Evolutionary conservation across 2,888 invertebrate species (phyloP).

Genomic region (Chesias legatella): DNA sequence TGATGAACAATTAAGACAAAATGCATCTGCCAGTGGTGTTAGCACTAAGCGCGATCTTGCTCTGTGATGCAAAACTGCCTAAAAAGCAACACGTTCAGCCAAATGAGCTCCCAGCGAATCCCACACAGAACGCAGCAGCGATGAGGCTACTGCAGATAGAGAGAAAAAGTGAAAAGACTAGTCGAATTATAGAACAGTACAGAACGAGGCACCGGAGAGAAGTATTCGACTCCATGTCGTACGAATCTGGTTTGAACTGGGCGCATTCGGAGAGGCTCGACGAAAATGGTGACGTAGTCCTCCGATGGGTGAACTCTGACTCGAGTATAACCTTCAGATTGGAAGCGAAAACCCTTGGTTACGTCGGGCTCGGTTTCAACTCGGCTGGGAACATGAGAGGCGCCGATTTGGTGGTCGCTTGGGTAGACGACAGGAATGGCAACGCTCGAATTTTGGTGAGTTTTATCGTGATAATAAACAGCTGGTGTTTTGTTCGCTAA

Average conservation of each 20-base stretch:
- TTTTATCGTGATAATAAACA: conserved; percentile 47
- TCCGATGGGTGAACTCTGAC: conserved; percentile 88
- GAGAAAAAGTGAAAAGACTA: conserved; percentile 60
- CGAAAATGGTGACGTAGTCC: conserved; percentile 73
- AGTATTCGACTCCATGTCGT: conserved; percentile 68
- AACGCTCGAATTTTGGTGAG: conserved; percentile 90
- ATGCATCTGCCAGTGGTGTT: conserved; percentile 64
- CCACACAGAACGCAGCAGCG: conserved; percentile 52
- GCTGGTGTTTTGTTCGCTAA: conserved; percentile 40
- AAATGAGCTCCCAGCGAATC: conserved; percentile 58
- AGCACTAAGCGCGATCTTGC: conserved; percentile 57
- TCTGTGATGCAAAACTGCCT: conserved; percentile 69
- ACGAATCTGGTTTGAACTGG: conserved; percentile 75
- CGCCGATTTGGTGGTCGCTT: conserved; percentile 93
- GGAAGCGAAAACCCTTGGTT: conserved; percentile 91
- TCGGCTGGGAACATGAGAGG: conserved; percentile 88
- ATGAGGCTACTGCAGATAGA: conserved; percentile 52
- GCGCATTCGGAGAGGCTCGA: conserved; percentile 80
- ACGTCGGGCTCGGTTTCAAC: conserved; percentile 93
- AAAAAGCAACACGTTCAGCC: conserved; percentile 51
- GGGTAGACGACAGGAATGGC: conserved; percentile 87
- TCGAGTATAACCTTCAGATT: conserved; percentile 91
- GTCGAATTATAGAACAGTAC: conserved; percentile 63
- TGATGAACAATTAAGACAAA: conserved; percentile 51
- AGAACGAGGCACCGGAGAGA: conserved; percentile 58